phyloP scores from a whole-genome alignment of 2,888 invertebrate species.

The Cheilosia vernalis region DNA sequence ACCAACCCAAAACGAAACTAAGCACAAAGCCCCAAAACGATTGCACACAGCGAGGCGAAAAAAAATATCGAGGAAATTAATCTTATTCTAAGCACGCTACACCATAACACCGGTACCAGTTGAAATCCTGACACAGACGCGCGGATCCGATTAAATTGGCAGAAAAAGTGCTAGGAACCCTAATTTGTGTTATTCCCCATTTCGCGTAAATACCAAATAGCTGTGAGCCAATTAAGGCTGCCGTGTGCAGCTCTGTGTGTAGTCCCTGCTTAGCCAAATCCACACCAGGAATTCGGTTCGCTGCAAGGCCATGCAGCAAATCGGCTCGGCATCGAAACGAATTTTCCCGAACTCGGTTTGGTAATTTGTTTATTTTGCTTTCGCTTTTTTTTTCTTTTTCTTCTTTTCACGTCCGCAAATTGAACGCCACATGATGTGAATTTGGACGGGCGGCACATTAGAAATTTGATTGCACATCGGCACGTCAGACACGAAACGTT shows the following conservation, averaged over 20 bases:
- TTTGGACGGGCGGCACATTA: constrained; percentile 12
- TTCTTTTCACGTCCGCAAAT: constrained; percentile 35
- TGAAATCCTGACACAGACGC: constrained; percentile 71
- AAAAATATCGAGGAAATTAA: constrained; percentile 70
- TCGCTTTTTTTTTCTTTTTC: not conserved
- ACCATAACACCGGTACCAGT: constrained; percentile 66
- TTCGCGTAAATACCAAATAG: constrained; percentile 65
- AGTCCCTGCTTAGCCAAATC: constrained; percentile 50
- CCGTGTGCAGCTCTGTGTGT: constrained; percentile 15
- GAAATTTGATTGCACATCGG: constrained; percentile 71
- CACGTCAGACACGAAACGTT: constrained; percentile 58
- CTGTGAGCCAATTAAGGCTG: constrained; percentile 66
- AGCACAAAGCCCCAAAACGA: constrained; percentile 60
- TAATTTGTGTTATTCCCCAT: constrained; percentile 72
- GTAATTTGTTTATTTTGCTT: constrained; percentile 70
- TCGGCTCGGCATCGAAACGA: constrained; percentile 7
- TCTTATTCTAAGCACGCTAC: constrained; percentile 74
- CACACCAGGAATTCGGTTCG: constrained; percentile 41
- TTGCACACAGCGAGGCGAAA: constrained; percentile 8
- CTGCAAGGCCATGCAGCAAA: constrained; percentile 61
- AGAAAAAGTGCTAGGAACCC: constrained; percentile 75
- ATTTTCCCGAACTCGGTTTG: constrained; percentile 55
- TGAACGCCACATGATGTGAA: constrained; percentile 46
- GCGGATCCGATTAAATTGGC: constrained; percentile 75
- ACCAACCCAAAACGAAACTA: constrained; percentile 35